Percentiles rank a stretch among this genome's conserved stretches.
phyloP scores from a whole-genome alignment of 2,113 vertebrate species.

The Neodontobutis hainanensis region DNA sequence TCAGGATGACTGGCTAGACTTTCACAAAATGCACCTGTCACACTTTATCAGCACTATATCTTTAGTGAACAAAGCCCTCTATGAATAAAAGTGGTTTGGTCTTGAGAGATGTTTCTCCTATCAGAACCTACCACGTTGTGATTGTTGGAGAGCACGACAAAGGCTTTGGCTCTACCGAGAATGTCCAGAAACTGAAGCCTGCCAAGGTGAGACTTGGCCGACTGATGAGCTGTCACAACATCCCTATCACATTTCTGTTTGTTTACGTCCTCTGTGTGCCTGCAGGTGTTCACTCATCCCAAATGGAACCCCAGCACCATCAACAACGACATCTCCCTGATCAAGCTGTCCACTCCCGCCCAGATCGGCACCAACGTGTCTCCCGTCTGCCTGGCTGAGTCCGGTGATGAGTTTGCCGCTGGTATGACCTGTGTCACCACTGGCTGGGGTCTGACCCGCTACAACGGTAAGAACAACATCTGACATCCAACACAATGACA shows the following conservation, averaged over 20 bases:
- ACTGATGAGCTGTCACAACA: too few species aligned
- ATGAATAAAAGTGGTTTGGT: too few species aligned
- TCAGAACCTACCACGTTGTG: slow-evolving; percentile 81
- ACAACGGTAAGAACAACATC: slow-evolving; percentile 58
- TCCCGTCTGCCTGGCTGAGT: slow-evolving; percentile 49
- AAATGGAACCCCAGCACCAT: slow-evolving; percentile 72
- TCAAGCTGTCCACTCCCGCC: slow-evolving; percentile 71
- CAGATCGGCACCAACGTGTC: slow-evolving; percentile 57
- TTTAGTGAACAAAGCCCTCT: too few species aligned
- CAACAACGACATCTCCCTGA: slow-evolving; percentile 76
- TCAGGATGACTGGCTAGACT: too few species aligned
- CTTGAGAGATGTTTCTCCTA: too few species aligned
- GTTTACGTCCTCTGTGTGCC: not conserved
- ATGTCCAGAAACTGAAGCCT: slow-evolving; percentile 77
- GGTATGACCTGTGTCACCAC: slow-evolving; percentile 73
- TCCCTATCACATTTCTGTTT: too few species aligned
- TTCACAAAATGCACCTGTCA: too few species aligned
- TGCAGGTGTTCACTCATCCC: slow-evolving; percentile 78
- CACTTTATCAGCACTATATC: too few species aligned
- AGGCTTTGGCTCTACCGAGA: slow-evolving; percentile 53
- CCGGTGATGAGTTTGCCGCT: slow-evolving; percentile 45
- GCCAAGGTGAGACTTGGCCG: slow-evolving; percentile 79
- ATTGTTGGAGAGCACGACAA: slow-evolving; percentile 84
- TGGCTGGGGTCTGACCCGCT: slow-evolving; percentile 74
- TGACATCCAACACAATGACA: not conserved